A percentile compares a stretch with the other conserved stretches of the same genome.
Conservation (phyloP, 2,797 vertebrate species). For the Xenops minutus region DNA sequence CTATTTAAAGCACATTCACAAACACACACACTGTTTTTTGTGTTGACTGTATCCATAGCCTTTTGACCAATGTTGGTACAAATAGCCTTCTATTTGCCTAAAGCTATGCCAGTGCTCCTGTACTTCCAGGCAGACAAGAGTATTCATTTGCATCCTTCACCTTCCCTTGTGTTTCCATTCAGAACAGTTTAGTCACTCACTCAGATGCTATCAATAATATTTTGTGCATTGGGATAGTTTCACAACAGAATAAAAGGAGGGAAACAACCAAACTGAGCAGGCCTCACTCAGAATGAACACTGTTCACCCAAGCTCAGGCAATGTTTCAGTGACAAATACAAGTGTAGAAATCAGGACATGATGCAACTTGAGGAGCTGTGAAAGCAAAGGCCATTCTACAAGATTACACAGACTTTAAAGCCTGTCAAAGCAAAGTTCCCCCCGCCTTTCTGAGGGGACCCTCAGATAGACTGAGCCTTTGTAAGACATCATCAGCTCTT, state of each 20-base stretch:
- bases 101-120: not conserved
- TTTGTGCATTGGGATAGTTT: not conserved
- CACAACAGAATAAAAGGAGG: not conserved
- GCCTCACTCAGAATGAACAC: not conserved
- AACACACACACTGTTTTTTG: not conserved
- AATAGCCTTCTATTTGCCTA: not conserved
- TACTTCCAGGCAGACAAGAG: not conserved
- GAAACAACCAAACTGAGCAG: not conserved
- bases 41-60: not conserved
- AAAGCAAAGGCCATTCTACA: constrained; percentile 30
- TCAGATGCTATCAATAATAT: not conserved
- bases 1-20: not conserved
- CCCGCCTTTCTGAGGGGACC: not conserved
- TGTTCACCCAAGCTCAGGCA: not conserved
- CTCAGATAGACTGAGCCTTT: constrained; percentile 46
- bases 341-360: constrained; percentile 33
- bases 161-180: not conserved
- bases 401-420: constrained; percentile 33
- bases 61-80: not conserved
- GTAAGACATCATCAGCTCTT: constrained; percentile 36
- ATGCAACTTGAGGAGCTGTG: constrained; percentile 56
- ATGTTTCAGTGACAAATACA: not conserved
- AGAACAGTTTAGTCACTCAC: not conserved
- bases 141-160: not conserved
- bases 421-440: constrained; percentile 30